Base-by-base conservation (phyloP, 1,140 invertebrate species). In the Cyclargus thomasi region DNA sequence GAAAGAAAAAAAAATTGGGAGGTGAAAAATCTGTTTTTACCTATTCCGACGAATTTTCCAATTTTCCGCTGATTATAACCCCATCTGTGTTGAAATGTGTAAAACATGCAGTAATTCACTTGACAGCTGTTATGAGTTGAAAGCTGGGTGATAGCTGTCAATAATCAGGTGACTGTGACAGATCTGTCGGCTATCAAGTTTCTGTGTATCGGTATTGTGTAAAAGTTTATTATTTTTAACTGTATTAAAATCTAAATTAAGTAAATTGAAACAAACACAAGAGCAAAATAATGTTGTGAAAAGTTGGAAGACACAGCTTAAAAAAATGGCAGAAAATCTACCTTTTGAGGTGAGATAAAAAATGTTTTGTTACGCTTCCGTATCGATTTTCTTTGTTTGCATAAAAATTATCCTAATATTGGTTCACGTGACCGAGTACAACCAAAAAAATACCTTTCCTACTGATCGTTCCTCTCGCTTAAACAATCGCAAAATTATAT, bases 401-500 rank as follows among this genome's bases (percentile, higher is more conserved):
- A 22, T 67, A 79, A 75, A 72, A 65, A 73, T 78, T 70, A 72
- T 65, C 57, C 59, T 75, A 75, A 70, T 68, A 71, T 74, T 74
- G 76, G 82, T 86, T 87, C 86, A 87, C 86, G 85, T 89, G 86
- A 89, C 85, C 62, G 21, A 53, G 57, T 55, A 23, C 21, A 29
- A 55, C 14, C 39, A 1, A 47, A 47, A n/a, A 47, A 47, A 47
- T 47, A 47, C 10, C 39, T 47, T 47, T 14, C 0, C 14, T 47
- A 14, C 14, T 47, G 10, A 47, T 11, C 1, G 4, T 29, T 29
- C 29, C 4, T 29, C 0, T 7, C 8, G 29, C 8, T 29, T 29
- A 29, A 7, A 8, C 29, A 7, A 29, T 5, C 1, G 29, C 4
- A 29, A 2, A 29, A 29, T 29, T 29, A 4, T 8, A 29, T 29